Evolutionary conservation across 92 coral and sea anemone genomes (phyloP).

Genomic region (Anthopleura xanthogrammica): DNA sequence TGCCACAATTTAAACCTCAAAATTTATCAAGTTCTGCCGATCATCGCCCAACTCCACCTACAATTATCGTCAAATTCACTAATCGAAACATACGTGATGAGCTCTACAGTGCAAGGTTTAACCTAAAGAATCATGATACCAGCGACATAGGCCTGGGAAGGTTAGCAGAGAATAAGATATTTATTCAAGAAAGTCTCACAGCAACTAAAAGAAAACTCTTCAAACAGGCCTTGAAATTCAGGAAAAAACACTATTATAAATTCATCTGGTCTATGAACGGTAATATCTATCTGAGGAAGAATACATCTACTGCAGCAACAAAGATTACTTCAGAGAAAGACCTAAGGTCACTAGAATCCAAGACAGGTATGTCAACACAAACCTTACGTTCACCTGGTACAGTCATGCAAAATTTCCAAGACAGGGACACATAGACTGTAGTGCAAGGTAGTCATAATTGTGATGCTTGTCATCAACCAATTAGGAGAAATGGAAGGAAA

Average conservation of each 20-base stretch:
- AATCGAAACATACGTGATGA: not conserved
- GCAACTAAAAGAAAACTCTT: not conserved
- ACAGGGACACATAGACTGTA: too few relatives aligned
- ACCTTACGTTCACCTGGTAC: too few relatives aligned
- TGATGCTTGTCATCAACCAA: too few relatives aligned
- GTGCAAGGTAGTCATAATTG: too few relatives aligned
- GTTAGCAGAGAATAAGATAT: not conserved
- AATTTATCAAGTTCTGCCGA: too few relatives aligned
- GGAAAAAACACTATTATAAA: not conserved
- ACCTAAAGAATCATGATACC: not conserved
- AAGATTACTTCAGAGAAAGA: not conserved
- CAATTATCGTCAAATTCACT: too few relatives aligned
- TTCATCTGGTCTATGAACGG: not conserved
- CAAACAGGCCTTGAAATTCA: not conserved
- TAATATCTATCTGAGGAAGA: not conserved
- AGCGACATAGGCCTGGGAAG: not conserved
- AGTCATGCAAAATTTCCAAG: too few relatives aligned
- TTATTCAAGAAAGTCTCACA: not conserved
- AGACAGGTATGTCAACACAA: not conserved
- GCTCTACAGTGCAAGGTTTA: not conserved
- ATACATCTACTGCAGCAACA: not conserved
- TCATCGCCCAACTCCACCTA: too few relatives aligned
- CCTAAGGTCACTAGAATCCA: too few relatives aligned
- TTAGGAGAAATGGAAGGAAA: too few relatives aligned
- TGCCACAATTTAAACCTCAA: too few relatives aligned